Conservation (phyloP, 1,140 invertebrate species). For the Helicorthomorpha holstii region DNA sequence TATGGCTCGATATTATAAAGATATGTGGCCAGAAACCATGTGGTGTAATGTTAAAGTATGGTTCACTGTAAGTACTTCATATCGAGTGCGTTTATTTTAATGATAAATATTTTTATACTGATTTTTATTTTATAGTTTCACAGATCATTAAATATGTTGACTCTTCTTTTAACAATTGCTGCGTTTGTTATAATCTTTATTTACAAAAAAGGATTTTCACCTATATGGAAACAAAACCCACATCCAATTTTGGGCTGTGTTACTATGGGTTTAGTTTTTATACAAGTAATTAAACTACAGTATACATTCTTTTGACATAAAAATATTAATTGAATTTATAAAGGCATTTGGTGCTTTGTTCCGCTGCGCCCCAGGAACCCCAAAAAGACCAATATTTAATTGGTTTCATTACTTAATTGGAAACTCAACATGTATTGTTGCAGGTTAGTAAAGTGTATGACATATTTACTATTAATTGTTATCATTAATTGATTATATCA, state of each 20-base stretch:
- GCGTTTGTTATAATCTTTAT: slow-evolving; percentile 69
- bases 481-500: background rate
- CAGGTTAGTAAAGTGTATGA: slow-evolving; percentile 38
- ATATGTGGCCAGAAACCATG: slow-evolving; percentile 65
- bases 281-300: slow-evolving; percentile 35
- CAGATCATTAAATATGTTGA: slow-evolving; percentile 62
- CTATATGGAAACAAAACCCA: slow-evolving; percentile 2
- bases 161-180: slow-evolving; percentile 54
- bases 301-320: background rate
- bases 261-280: slow-evolving; percentile 4
- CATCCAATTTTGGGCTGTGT: slow-evolving; percentile 4
- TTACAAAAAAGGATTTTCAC: slow-evolving; percentile 56
- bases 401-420: slow-evolving; percentile 91
- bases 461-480: slow-evolving; percentile 7
- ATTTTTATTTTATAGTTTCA: slow-evolving; percentile 47
- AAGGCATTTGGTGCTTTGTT: slow-evolving; percentile 78
- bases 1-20: slow-evolving; percentile 74
- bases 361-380: slow-evolving; percentile 63
- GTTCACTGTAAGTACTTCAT: slow-evolving; percentile 39
- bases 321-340: slow-evolving; percentile 33
- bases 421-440: slow-evolving; percentile 78
- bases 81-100: background rate
- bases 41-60: slow-evolving; percentile 77
- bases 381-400: slow-evolving; percentile 71
- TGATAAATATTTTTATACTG: background rate